A percentile compares a stretch with the other conserved stretches of the same genome.
Conservation (phyloP, 2,888 invertebrate genomes). For the Cephus spinipes region DNA sequence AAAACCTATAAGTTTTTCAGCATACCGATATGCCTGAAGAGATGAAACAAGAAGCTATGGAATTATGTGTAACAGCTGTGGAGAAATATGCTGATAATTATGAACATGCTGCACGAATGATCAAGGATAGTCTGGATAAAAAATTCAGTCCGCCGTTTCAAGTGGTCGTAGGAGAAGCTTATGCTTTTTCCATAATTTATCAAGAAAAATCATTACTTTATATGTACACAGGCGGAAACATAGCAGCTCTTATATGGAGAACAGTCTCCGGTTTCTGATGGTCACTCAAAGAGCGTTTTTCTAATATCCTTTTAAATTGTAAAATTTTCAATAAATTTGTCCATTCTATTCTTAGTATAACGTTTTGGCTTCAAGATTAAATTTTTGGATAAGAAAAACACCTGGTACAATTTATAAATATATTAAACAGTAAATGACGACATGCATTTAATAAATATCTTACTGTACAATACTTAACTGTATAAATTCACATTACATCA, state of each 20-base stretch:
- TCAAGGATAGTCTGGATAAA: constrained; percentile 96
- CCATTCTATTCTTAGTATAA: neutral
- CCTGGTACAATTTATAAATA: neutral
- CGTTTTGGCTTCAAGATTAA: neutral
- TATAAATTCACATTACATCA: neutral
- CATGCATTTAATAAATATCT: neutral
- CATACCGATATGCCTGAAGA: constrained; percentile 95
- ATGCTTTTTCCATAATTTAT: constrained; percentile 92
- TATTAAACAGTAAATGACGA: neutral
- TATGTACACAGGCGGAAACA: constrained; percentile 91
- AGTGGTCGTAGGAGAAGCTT: constrained; percentile 96
- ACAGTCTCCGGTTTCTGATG: constrained; percentile 42
- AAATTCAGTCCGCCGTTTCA: constrained; percentile 86
- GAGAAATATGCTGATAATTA: constrained; percentile 87
- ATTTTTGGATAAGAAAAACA: neutral
- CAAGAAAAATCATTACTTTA: constrained; percentile 89
- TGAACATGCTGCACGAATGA: constrained; percentile 90
- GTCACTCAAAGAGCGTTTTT: neutral
- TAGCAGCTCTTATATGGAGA: constrained; percentile 70
- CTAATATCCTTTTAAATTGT: neutral
- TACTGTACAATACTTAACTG: neutral
- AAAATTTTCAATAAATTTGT: neutral
- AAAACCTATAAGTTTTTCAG: constrained; percentile 67
- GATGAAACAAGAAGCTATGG: constrained; percentile 90
- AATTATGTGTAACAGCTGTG: constrained; percentile 91